Conservation (phyloP, 1,140 invertebrate genomes). For the Zaprionus lachaisei region DNA sequence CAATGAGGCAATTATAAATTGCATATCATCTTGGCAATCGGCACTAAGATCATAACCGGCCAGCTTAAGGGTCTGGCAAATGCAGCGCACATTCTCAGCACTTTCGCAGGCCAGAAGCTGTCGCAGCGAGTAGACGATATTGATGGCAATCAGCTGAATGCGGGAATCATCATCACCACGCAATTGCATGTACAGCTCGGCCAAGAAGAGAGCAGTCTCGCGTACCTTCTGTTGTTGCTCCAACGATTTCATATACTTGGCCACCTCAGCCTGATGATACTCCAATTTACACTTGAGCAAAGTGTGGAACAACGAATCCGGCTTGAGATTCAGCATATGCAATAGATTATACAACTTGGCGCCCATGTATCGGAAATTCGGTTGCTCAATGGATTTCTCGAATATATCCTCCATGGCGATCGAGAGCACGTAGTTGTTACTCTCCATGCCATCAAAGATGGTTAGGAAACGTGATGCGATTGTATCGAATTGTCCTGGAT, state of each 20-base stretch:
- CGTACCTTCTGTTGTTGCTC: constrained; percentile 75
- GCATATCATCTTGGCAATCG: constrained; percentile 76
- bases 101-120: constrained; percentile 63
- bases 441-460: constrained; percentile 81
- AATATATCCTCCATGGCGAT: constrained; percentile 84
- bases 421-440: constrained; percentile 76
- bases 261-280: constrained; percentile 74
- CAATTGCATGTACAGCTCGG: constrained; percentile 81
- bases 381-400: constrained; percentile 80
- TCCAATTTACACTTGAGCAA: constrained; percentile 79
- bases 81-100: constrained; percentile 85
- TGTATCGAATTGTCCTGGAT: constrained; percentile 79
- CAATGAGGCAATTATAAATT: constrained; percentile 64
- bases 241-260: constrained; percentile 66
- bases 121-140: constrained; percentile 74
- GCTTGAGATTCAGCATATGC: constrained; percentile 78
- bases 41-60: constrained; percentile 80
- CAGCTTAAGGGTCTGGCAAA: constrained; percentile 86
- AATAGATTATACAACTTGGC: constrained; percentile 81
- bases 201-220: constrained; percentile 77
- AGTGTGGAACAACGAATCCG: constrained; percentile 75
- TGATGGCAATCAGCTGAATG: constrained; percentile 74
- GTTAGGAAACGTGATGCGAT: constrained; percentile 80
- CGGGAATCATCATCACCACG: constrained; percentile 78
- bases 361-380: constrained; percentile 83